These are phyloP conservation scores for Danio rerio DNA, from an alignment of 2,113 vertebrate genomes.

Conservation along the genomic window DNA sequence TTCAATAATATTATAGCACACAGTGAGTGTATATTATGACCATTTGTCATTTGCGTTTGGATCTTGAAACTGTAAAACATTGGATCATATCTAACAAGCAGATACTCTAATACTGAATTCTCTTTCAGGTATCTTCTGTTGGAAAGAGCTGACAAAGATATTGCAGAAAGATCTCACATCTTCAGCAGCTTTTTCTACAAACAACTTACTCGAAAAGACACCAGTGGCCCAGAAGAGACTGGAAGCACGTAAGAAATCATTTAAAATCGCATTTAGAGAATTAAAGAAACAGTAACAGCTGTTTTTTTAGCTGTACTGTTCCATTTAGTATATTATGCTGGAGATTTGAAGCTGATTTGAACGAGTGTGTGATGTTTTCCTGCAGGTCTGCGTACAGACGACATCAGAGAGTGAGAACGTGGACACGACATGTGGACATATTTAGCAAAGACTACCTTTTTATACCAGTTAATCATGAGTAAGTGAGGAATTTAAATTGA, in stretches of 20 bases:
- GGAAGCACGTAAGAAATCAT: constrained; percentile 82
- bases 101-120: not conserved
- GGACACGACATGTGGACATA: constrained; percentile 93
- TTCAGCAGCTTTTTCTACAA: constrained; percentile 98
- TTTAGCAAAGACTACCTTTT: constrained; percentile 96
- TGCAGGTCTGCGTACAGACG: constrained; percentile 81
- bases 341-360: not conserved
- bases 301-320: too few species aligned
- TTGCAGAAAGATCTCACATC: constrained; percentile 86
- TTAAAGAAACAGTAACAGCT: not conserved
- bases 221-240: constrained; percentile 74
- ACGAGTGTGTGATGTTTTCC: not conserved
- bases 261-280: not conserved
- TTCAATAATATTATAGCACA: too few species aligned
- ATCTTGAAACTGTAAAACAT: too few species aligned
- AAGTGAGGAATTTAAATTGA: constrained; percentile 66
- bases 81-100: too few species aligned
- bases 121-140: constrained; percentile 84
- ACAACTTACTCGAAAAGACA: constrained; percentile 87
- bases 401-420: constrained; percentile 91
- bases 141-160: constrained; percentile 80
- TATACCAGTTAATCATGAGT: constrained; percentile 95
- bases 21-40: too few species aligned
- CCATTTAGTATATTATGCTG: too few species aligned
- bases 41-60: too few species aligned